Percentiles rank a stretch among this genome's conserved stretches.
Evolutionary conservation across 35 echinoderm and acorn worm species (phyloP).

Genomic region (Apostichopus parvimensis): DNA sequence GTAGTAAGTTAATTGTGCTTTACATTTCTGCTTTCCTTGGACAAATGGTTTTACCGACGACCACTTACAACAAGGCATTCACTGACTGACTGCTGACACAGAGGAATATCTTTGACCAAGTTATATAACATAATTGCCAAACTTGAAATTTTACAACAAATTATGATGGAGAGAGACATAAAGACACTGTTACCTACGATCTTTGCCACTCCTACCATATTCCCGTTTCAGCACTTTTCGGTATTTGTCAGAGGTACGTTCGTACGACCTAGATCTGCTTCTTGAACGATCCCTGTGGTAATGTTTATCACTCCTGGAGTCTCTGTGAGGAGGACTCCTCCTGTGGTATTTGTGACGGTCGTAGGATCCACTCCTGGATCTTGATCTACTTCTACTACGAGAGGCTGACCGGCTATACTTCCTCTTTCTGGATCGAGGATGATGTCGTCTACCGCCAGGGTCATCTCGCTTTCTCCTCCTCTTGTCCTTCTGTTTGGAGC

Average conservation of each 20-base stretch:
- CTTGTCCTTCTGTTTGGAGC: not conserved
- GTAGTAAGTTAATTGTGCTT: too few relatives aligned
- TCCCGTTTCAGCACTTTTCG: slow-evolving; percentile 40
- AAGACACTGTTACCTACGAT: slow-evolving; percentile 23
- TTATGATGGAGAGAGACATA: not conserved
- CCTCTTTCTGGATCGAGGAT: slow-evolving; percentile 17
- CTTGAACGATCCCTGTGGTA: slow-evolving; percentile 36
- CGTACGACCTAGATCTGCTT: slow-evolving; percentile 16
- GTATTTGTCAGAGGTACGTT: slow-evolving; percentile 36
- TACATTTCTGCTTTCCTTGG: too few relatives aligned
- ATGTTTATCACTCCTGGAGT: slow-evolving; percentile 16
- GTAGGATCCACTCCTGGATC: slow-evolving; percentile 21
- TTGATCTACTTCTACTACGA: slow-evolving; percentile 13
- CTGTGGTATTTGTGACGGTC: slow-evolving; percentile 4
- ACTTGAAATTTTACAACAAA: too few relatives aligned
- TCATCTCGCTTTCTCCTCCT: slow-evolving; percentile 36
- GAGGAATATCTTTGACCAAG: too few relatives aligned
- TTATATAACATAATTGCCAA: too few relatives aligned
- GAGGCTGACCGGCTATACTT: slow-evolving; percentile 29
- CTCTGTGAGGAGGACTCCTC: slow-evolving; percentile 9
- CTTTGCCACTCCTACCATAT: slow-evolving; percentile 17
- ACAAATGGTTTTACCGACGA: too few relatives aligned
- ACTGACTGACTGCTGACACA: too few relatives aligned
- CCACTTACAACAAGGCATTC: too few relatives aligned
- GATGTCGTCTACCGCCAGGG: slow-evolving; percentile 22